phyloP scores from a whole-genome alignment of 2,113 vertebrate genomes.

The Actenoides hombroni region DNA sequence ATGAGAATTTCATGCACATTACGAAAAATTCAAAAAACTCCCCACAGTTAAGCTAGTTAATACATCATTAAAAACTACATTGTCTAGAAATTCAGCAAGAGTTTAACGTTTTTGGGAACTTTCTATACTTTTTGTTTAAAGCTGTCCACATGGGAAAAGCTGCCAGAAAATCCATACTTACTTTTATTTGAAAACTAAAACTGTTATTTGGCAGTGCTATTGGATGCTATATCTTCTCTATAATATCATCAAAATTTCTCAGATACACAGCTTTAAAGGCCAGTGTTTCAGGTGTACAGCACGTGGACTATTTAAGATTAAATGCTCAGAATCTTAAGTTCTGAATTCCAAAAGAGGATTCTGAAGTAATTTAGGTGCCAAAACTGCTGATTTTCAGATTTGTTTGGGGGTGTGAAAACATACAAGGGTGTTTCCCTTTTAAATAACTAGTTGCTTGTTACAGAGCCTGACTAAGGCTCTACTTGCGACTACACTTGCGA shows the following conservation, averaged over 20 bases:
- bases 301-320: background rate
- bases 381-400: background rate
- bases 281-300: background rate
- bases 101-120: background rate
- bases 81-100: background rate
- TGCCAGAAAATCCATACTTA: background rate
- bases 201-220: background rate
- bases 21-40: background rate
- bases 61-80: background rate
- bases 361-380: background rate
- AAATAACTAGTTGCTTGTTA: too few relatives aligned
- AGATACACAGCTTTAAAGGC: background rate
- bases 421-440: too few relatives aligned
- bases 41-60: background rate
- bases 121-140: background rate
- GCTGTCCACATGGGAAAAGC: background rate
- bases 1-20: background rate
- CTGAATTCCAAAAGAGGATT: background rate
- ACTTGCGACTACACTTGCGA: too few relatives aligned
- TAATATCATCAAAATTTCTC: background rate
- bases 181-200: background rate
- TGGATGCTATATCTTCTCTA: background rate
- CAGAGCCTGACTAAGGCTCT: too few relatives aligned
- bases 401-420: too few relatives aligned
- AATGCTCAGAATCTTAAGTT: background rate